phyloP scores from a whole-genome alignment of 1,140 invertebrate genomes.

The Choristoneura fumiferana region DNA sequence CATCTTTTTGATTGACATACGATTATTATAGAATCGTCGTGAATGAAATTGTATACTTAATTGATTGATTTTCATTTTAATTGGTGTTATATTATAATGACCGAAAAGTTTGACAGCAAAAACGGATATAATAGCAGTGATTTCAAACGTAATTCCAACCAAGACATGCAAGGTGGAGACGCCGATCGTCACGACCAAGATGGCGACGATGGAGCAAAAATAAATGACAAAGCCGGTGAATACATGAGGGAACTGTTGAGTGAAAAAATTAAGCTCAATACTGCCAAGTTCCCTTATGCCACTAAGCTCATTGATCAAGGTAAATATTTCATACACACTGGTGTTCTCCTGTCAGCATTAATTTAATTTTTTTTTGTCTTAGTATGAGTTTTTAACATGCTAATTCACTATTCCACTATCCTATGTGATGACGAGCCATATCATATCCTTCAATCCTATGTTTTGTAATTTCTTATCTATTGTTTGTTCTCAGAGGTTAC shows the following conservation, averaged over 20 bases:
- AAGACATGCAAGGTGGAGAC: slow-evolving; percentile 32
- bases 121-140: slow-evolving; percentile 79
- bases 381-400: too few relatives aligned
- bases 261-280: slow-evolving; percentile 86
- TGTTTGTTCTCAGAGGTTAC: slow-evolving; percentile 53
- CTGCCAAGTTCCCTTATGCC: slow-evolving; percentile 83
- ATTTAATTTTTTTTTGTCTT: neutral
- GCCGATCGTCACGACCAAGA: slow-evolving; percentile 66
- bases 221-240: slow-evolving; percentile 85
- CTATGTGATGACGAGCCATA: too few relatives aligned
- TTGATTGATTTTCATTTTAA: too few relatives aligned
- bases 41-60: too few relatives aligned
- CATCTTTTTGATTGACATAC: too few relatives aligned
- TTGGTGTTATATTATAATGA: slow-evolving; percentile 50
- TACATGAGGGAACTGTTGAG: slow-evolving; percentile 86
- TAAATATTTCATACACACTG: slow-evolving; percentile 47
- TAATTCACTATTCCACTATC: too few relatives aligned
- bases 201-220: slow-evolving; percentile 70
- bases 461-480: neutral
- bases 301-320: slow-evolving; percentile 86
- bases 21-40: too few relatives aligned
- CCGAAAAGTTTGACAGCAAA: slow-evolving; percentile 56
- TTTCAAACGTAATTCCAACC: slow-evolving; percentile 76
- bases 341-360: too few relatives aligned
- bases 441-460: too few relatives aligned